Conservation (phyloP, 2,888 invertebrate genomes). For the Pollenia griseotomentosa region DNA sequence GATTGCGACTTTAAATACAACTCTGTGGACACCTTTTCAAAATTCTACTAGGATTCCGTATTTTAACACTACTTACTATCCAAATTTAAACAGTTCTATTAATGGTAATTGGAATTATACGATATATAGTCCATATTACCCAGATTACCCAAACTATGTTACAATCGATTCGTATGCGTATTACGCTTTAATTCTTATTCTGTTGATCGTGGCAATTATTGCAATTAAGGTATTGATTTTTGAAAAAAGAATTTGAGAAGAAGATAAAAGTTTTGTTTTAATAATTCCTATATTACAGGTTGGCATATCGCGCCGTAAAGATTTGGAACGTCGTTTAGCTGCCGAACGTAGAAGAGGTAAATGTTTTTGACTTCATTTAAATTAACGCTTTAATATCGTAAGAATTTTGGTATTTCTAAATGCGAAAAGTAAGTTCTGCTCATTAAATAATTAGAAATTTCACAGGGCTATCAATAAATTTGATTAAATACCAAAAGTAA, state of each 20-base stretch:
- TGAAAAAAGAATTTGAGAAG: neutral
- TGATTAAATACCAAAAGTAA: too few species aligned
- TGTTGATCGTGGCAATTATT: conserved; percentile 43
- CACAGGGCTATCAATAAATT: too few species aligned
- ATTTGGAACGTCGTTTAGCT: conserved; percentile 21
- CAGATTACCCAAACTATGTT: conserved; percentile 14
- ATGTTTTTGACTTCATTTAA: neutral
- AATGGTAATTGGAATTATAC: conserved; percentile 22
- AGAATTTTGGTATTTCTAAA: too few species aligned
- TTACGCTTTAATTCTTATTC: conserved; percentile 42
- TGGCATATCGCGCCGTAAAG: conserved; percentile 43
- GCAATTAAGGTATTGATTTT: conserved; percentile 54
- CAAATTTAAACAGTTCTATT: conserved; percentile 3
- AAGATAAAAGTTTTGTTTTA: neutral
- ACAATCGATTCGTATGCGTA: conserved; percentile 42
- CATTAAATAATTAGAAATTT: too few species aligned
- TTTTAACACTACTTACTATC: neutral
- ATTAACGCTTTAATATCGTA: too few species aligned
- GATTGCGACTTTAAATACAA: conserved; percentile 6
- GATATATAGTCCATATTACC: conserved; percentile 30
- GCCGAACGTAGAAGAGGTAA: conserved; percentile 60
- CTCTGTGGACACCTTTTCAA: conserved; percentile 2
- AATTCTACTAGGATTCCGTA: conserved; percentile 5
- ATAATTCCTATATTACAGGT: conserved; percentile 36
- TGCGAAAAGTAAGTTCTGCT: too few species aligned